Evolutionary conservation across 2,113 vertebrate genomes (phyloP).

Genomic region (Stegastes partitus): DNA sequence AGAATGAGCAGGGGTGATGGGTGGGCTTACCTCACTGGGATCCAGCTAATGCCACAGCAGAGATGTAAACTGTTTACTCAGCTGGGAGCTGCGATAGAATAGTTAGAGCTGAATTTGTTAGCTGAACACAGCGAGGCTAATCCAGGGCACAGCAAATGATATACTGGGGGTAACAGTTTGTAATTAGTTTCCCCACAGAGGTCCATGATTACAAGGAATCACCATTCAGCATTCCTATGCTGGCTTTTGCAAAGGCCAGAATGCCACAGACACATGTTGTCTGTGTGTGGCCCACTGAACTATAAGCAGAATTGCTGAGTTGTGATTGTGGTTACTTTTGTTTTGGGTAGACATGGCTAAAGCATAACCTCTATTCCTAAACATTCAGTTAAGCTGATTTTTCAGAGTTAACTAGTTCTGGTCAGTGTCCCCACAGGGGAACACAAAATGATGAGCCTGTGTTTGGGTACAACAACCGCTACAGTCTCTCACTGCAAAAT

Average conservation of each 20-base stretch:
- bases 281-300: constrained; percentile 73
- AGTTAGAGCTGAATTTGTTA: constrained; percentile 61
- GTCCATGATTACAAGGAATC: constrained; percentile 67
- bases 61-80: constrained; percentile 65
- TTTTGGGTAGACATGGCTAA: constrained; percentile 45
- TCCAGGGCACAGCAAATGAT: constrained; percentile 66
- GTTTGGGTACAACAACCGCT: constrained; percentile 54
- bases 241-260: constrained; percentile 40
- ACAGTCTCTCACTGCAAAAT: constrained; percentile 33
- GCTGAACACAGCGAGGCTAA: constrained; percentile 61
- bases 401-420: constrained; percentile 21
- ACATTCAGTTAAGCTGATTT: constrained; percentile 29
- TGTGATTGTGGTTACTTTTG: constrained; percentile 46
- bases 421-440: constrained; percentile 12
- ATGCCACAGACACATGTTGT: constrained; percentile 55
- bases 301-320: constrained; percentile 67
- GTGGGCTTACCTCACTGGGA: constrained; percentile 19
- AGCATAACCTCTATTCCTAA: constrained; percentile 24
- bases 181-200: constrained; percentile 73
- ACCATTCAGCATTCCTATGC: constrained; percentile 58
- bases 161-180: constrained; percentile 54
- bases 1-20: constrained; percentile 53
- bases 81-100: constrained; percentile 45
- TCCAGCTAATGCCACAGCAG: constrained; percentile 31
- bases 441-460: constrained; percentile 29